Evolutionary conservation across 2,113 vertebrate species (phyloP).

Genomic region (Bubalus kerabau): DNA sequence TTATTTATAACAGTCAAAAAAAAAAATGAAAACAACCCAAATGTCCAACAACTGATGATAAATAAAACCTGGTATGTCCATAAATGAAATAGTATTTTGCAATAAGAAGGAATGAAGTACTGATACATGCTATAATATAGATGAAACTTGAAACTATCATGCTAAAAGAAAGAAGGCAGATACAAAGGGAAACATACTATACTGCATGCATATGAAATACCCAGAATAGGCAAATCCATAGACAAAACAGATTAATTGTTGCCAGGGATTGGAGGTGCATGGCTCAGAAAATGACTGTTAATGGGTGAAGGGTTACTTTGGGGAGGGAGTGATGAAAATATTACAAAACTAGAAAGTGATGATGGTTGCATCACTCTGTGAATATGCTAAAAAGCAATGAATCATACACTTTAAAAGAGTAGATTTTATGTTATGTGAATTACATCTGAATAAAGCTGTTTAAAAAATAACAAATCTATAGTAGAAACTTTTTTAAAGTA

Average conservation of each 20-base stretch:
- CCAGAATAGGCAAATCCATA: background rate
- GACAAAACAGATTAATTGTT: background rate
- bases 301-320: background rate
- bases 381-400: background rate
- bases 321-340: background rate
- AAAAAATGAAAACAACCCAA: background rate
- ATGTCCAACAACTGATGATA: background rate
- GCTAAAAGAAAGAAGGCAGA: background rate
- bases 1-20: background rate
- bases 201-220: background rate
- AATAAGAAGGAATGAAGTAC: background rate
- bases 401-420: background rate
- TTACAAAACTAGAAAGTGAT: background rate
- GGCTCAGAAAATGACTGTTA: background rate
- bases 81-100: background rate
- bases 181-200: background rate
- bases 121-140: background rate
- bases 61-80: background rate
- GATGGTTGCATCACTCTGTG: background rate
- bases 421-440: background rate
- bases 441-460: background rate
- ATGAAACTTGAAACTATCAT: background rate
- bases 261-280: accelerated
- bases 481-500: background rate
- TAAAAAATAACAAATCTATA: background rate